Evolutionary conservation across 2,113 vertebrate genomes (phyloP).

Genomic region (Aspiorhynchus laticeps): DNA sequence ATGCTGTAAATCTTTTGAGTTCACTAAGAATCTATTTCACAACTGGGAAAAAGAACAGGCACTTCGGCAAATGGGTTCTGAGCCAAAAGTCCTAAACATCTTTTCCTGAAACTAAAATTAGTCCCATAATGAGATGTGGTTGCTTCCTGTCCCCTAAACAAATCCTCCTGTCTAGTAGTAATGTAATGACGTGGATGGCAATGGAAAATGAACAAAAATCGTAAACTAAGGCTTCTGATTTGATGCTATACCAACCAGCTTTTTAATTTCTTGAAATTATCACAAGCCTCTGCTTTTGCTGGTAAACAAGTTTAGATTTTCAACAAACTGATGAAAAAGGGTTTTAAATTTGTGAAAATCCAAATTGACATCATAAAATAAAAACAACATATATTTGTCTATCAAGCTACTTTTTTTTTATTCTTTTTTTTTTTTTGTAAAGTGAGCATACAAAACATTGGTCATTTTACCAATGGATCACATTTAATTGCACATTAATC

Average conservation of each 20-base stretch:
- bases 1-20: constrained; percentile 80
- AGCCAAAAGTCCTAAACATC: constrained; percentile 77
- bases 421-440: constrained; percentile 26
- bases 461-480: constrained; percentile 72
- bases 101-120: constrained; percentile 83
- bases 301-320: neutral
- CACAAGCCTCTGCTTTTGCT: neutral
- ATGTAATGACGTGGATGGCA: constrained; percentile 22
- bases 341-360: neutral
- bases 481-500: constrained; percentile 82
- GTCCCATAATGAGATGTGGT: constrained; percentile 76
- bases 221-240: neutral
- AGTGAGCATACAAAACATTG: constrained; percentile 61
- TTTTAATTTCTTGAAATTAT: neutral
- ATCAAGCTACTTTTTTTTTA: neutral
- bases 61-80: constrained; percentile 69
- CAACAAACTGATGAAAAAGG: neutral
- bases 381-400: neutral
- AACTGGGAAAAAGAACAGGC: constrained; percentile 72
- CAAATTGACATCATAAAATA: neutral
- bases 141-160: constrained; percentile 78
- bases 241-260: neutral
- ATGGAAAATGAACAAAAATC: constrained; percentile 67
- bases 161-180: constrained; percentile 71
- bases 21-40: constrained; percentile 75